Conservation (phyloP, 2,797 vertebrate species). For the Phataginus tetradactyla region DNA sequence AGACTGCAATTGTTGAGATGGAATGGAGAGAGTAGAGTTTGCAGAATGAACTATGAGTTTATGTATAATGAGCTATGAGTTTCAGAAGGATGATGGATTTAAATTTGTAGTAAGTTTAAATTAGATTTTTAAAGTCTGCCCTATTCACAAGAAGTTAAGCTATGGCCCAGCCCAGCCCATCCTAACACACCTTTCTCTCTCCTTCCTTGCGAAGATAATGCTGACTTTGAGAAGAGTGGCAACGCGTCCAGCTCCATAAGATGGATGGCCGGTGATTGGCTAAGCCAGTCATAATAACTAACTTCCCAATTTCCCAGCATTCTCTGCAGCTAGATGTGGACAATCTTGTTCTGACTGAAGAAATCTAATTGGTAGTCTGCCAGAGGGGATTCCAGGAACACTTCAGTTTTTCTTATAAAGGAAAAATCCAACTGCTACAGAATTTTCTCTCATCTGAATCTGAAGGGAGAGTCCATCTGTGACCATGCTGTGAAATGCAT, state of each 20-base stretch:
- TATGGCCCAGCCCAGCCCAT: background rate
- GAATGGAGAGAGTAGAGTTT: background rate
- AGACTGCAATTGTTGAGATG: background rate
- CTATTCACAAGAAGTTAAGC: background rate
- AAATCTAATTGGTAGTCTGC: background rate
- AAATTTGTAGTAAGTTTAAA: background rate
- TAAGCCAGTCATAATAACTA: background rate
- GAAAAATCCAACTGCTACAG: background rate
- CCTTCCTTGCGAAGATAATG: background rate
- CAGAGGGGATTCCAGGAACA: background rate
- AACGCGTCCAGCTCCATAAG: fast-evolving
- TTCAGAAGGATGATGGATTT: background rate
- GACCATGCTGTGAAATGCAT: background rate
- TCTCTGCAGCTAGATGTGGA: background rate
- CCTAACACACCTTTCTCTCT: background rate
- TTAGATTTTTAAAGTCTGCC: background rate
- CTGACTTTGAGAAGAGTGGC: background rate
- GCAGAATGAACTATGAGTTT: background rate
- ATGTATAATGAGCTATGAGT: background rate
- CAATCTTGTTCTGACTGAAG: background rate
- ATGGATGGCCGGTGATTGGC: background rate
- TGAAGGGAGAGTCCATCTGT: background rate
- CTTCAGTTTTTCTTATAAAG: background rate
- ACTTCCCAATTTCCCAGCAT: background rate
- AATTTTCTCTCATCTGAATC: background rate